Conservation (phyloP, 1,140 invertebrate species). For the Frieseomelitta varia region DNA sequence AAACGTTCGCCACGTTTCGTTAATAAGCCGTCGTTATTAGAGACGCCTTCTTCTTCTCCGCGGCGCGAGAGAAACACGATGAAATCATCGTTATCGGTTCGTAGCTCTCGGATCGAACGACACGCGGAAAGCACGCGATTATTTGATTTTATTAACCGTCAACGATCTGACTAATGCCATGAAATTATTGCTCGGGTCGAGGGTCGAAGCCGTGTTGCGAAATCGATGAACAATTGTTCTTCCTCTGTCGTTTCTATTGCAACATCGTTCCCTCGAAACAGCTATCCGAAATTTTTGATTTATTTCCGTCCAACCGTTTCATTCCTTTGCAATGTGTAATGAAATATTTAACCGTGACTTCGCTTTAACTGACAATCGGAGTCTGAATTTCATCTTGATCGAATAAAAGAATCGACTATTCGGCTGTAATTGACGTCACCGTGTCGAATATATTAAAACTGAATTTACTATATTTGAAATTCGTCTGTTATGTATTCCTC, state of each 20-base stretch:
- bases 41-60: background rate
- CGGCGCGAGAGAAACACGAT: background rate
- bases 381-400: background rate
- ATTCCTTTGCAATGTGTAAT: too few relatives aligned
- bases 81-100: conserved; percentile 17
- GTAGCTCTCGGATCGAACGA: conserved; percentile 4
- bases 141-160: conserved; percentile 46
- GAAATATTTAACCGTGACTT: too few relatives aligned
- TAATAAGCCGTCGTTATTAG: conserved; percentile 19
- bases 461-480: conserved; percentile 7
- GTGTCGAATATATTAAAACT: background rate
- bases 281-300: background rate
- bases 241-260: conserved; percentile 39
- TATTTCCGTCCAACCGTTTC: too few relatives aligned
- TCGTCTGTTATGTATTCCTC: background rate
- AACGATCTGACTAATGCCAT: conserved; percentile 72
- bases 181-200: conserved; percentile 73
- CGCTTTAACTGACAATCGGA: background rate
- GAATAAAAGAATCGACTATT: background rate
- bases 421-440: background rate
- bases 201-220: conserved; percentile 69
- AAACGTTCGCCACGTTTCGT: conserved; percentile 15
- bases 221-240: conserved; percentile 56
- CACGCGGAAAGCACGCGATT: conserved; percentile 58
- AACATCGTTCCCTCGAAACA: background rate